These are phyloP conservation scores for Drosophila monieri DNA, from an alignment of 2,888 invertebrate genomes.

Conservation along the genomic window DNA sequence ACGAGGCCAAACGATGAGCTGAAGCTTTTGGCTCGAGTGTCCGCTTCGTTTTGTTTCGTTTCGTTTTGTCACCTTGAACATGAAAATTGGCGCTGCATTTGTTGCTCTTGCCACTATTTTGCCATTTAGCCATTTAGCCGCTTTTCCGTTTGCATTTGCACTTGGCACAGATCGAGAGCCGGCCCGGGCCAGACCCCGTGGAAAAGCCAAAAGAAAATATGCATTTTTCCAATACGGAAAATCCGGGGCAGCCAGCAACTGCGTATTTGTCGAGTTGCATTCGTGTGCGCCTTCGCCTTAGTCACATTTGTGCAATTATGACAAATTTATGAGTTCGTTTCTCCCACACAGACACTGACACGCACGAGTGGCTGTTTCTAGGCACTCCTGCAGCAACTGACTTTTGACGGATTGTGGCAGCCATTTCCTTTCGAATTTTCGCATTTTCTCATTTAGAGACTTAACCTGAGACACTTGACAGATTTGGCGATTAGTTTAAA, in stretches of 20 bases:
- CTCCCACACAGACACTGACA: conserved; percentile 59
- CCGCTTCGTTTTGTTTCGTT: conserved; percentile 43
- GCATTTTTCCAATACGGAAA: conserved; percentile 55
- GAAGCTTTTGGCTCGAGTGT: conserved; percentile 67
- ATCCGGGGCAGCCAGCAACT: conserved; percentile 33
- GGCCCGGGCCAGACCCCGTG: conserved; percentile 3
- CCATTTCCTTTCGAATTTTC: conserved; percentile 13
- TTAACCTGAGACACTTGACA: conserved; percentile 55
- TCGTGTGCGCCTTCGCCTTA: conserved; percentile 59
- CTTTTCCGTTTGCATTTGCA: conserved; percentile 54
- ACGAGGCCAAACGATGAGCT: conserved; percentile 63
- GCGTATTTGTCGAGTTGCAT: conserved; percentile 39
- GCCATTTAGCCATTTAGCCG: conserved; percentile 35
- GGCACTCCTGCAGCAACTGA: conserved; percentile 63
- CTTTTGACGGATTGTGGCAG: conserved; percentile 40
- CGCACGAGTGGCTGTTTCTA: conserved; percentile 31
- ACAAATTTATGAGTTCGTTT: conserved; percentile 80
- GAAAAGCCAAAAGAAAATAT: conserved; percentile 38
- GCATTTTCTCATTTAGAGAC: conserved; percentile 12
- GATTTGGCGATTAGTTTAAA: conserved; percentile 47
- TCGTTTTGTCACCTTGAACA: conserved; percentile 78
- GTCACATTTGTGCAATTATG: conserved; percentile 80
- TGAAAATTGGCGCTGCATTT: conserved; percentile 65
- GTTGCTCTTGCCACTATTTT: conserved; percentile 34
- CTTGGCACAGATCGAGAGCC: conserved; percentile 74